These are phyloP conservation scores for Sarcophaga peregrina DNA, from an alignment of 1,140 invertebrate species.

Conservation along the genomic window DNA sequence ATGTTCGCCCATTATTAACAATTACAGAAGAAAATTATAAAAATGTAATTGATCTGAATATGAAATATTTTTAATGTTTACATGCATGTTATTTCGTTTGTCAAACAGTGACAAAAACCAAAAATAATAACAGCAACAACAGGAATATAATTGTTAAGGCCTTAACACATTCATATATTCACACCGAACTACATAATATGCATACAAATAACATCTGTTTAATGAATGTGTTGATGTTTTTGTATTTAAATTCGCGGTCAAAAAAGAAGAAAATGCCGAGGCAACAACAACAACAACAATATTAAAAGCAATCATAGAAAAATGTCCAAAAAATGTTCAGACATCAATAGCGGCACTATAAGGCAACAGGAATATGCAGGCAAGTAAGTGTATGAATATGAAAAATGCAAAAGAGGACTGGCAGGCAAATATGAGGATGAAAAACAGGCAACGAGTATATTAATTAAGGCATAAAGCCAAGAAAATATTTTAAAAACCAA, in stretches of 20 bases:
- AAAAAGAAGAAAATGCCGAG: background rate
- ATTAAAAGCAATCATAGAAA: background rate
- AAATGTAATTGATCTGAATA: no score
- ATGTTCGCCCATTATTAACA: no score
- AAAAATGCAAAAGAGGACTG: no score
- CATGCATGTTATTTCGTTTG: background rate
- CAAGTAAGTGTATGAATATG: no score
- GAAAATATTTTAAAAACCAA: slow-evolving; percentile 19
- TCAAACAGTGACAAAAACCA: background rate
- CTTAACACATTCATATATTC: background rate
- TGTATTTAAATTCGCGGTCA: slow-evolving; percentile 9
- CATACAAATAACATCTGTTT: background rate
- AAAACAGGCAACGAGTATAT: no score
- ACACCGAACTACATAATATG: background rate
- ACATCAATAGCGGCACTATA: background rate
- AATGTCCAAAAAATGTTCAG: no score
- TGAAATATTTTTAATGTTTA: background rate
- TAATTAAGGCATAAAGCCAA: slow-evolving; percentile 27
- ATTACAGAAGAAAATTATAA: no score
- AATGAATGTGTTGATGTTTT: slow-evolving; percentile 34
- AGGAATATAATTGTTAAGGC: background rate
- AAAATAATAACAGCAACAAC: slow-evolving; percentile 10
- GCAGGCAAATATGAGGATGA: no score
- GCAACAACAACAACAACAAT: background rate
- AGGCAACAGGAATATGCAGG: background rate